Evolutionary conservation across 2,797 vertebrate species (phyloP).

Genomic region (Takifugu ocellatus): DNA sequence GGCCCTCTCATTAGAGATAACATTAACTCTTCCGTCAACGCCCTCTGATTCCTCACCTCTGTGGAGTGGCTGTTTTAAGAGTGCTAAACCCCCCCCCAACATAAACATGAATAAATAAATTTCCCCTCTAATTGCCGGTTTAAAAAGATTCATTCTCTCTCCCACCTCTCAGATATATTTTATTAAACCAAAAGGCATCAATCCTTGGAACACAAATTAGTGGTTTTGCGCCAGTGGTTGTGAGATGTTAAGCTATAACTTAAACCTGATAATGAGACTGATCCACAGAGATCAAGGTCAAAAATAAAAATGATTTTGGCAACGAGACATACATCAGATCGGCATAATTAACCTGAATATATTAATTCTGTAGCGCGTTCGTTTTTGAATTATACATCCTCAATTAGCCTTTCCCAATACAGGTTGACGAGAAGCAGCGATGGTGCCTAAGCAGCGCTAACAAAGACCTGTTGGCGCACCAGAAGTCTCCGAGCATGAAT

Average conservation of each 20-base stretch:
- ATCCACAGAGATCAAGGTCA: constrained; percentile 70
- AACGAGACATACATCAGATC: constrained; percentile 68
- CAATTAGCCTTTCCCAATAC: constrained; percentile 70
- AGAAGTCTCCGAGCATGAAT: constrained; percentile 66
- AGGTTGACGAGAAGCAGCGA: constrained; percentile 54
- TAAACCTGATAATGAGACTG: constrained; percentile 70
- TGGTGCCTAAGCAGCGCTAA: constrained; percentile 55
- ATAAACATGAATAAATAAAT: constrained; percentile 67
- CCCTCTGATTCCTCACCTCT: constrained; percentile 26
- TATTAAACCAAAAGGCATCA: constrained; percentile 67
- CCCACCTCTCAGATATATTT: constrained; percentile 56
- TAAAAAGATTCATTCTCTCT: constrained; percentile 50
- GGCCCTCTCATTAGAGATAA: constrained; percentile 45
- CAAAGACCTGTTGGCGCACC: constrained; percentile 64
- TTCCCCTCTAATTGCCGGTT: constrained; percentile 53
- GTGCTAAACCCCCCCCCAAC: constrained; percentile 35
- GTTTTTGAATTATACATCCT: constrained; percentile 84
- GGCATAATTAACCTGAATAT: constrained; percentile 86
- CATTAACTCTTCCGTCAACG: constrained; percentile 45
- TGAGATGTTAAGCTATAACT: constrained; percentile 66
- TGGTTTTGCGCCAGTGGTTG: constrained; percentile 57
- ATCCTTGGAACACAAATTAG: constrained; percentile 65
- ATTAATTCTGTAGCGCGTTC: constrained; percentile 85
- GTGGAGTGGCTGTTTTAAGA: constrained; percentile 41
- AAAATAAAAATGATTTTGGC: constrained; percentile 72